Evolutionary conservation across 2,797 vertebrate genomes (phyloP), one percentile per base, ranked within the genome.

Genomic region (Microhierax caerulescens): DNA sequence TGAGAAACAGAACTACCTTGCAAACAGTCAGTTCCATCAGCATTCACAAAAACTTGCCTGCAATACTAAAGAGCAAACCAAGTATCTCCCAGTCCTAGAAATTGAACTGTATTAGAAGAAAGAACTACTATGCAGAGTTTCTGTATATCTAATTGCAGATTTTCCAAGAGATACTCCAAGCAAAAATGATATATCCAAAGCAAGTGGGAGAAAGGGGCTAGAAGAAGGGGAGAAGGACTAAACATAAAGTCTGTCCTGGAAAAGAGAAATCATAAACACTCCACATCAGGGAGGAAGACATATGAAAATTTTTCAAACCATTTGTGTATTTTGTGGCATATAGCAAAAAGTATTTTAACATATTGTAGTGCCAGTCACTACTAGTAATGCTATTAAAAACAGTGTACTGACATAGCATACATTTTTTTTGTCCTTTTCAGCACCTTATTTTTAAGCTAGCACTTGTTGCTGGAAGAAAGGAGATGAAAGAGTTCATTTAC

Each of bases 401-500:
- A 48, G 13, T 4, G 1, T 65, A 76, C 67, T 72, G 68, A 68
- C 60, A 48, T 7, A 36, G 36, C 73, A 76, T 48, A 39, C 13
- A n/a, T 91, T 82, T 36, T 67, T 94, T 94, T 75, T 28, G 4
- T 50, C 54, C 74, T 93, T 97, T 86, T 76, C 94, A 84, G 79
- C 69, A 82, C 48, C 41, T 63, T 88, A 23, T 48, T 79, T 94
- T 64, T 85, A 95, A 96, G 67, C 41, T 56, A 80, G 72, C 51
- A 64, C 70, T 96, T 95, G 70, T 8, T 80, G 64, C 75, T 89
- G 37, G 90, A 87, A 91, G 68, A 91, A 80, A 83, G 70, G 45
- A 92, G 95, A 96, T 93, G 75, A 96, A 96, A 87, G 86, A 75
- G 37, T 80, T 92, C 67, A 37, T 90, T 95, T 94, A 60, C 88